phyloP scores from a whole-genome alignment of 2,113 vertebrate species.

The Prolemur simus region DNA sequence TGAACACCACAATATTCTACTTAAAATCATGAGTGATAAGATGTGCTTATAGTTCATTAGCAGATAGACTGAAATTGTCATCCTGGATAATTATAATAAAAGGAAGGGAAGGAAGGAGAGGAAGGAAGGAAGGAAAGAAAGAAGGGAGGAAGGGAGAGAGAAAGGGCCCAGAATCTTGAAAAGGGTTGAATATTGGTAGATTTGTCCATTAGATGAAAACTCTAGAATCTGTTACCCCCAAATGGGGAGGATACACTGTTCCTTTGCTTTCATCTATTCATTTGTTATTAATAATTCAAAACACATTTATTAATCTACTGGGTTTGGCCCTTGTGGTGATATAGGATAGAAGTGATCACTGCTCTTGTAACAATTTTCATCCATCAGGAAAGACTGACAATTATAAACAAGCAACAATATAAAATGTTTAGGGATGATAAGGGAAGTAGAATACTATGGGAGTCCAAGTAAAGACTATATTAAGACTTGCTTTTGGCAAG shows the following conservation, averaged over 20 bases:
- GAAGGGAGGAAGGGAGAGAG: accelerated
- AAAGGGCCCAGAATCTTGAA: neutral
- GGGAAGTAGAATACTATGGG: neutral
- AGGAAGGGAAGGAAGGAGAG: neutral
- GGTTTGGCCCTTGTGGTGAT: neutral
- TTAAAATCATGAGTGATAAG: neutral
- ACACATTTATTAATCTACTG: neutral
- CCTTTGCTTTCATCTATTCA: neutral
- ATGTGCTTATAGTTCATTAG: neutral
- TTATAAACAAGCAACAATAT: neutral
- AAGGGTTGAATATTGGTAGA: neutral
- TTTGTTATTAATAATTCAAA: neutral
- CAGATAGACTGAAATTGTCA: neutral
- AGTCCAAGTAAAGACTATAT: neutral
- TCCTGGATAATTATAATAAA: neutral
- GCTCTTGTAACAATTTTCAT: neutral
- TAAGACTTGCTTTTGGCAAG: neutral
- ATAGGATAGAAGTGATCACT: neutral
- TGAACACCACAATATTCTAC: neutral
- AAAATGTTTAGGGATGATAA: neutral
- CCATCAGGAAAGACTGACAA: neutral
- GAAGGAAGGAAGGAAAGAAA: neutral
- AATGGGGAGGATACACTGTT: neutral
- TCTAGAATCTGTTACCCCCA: neutral
- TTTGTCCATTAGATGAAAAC: neutral